Conservation (phyloP, 2,113 vertebrate genomes). For the Oriolus oriolus region DNA sequence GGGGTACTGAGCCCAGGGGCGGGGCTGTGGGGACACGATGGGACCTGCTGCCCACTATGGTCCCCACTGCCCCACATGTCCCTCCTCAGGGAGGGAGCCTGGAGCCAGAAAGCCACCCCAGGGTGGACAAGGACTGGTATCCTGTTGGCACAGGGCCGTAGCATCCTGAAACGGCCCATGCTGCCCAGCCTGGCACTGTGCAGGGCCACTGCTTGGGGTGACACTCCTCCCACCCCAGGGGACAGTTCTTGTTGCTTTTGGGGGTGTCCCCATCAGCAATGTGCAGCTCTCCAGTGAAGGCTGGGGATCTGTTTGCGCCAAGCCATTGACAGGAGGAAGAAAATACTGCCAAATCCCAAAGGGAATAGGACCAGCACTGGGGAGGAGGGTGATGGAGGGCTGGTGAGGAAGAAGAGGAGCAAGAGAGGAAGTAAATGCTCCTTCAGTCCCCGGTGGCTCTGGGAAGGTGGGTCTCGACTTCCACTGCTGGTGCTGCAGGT, state of each 20-base stretch:
- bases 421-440: neutral
- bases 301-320: neutral
- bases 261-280: neutral
- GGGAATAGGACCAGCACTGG: neutral
- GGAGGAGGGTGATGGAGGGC: neutral
- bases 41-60: neutral
- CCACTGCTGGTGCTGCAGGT: neutral
- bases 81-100: neutral
- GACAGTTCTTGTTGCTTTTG: neutral
- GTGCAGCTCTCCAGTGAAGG: neutral
- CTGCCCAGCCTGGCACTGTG: neutral
- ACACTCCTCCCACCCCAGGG: neutral
- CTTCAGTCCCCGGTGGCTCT: neutral
- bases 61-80: neutral
- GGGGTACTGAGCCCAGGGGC: slow-evolving; percentile 61
- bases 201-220: neutral
- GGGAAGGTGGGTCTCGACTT: neutral
- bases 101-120: neutral
- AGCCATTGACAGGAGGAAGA: neutral
- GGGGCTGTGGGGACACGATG: neutral
- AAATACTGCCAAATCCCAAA: slow-evolving; percentile 23
- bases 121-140: neutral
- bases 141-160: too few relatives aligned
- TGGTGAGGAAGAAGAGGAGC: neutral
- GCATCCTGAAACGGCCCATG: accelerated